phyloP scores from a whole-genome alignment of 2,797 vertebrate species.

The Brachyalestes nurse region DNA sequence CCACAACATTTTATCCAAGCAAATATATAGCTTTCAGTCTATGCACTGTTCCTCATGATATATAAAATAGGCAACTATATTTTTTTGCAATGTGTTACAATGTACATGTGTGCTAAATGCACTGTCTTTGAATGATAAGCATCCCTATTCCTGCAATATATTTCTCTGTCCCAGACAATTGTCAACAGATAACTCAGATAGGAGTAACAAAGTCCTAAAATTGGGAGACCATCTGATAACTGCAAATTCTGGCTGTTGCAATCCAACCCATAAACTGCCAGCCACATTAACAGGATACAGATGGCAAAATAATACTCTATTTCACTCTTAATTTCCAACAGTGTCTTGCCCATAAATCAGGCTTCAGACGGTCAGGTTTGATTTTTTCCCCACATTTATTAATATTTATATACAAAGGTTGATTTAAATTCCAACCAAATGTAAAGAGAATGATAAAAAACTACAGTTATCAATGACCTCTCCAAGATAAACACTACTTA shows the following conservation, averaged over 20 bases:
- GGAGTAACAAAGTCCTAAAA: slow-evolving; percentile 74
- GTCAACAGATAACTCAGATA: slow-evolving; percentile 75
- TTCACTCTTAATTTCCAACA: slow-evolving; percentile 68
- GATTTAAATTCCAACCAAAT: neutral
- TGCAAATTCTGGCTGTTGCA: slow-evolving; percentile 62
- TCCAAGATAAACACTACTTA: neutral
- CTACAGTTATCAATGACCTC: neutral
- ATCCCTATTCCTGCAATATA: slow-evolving; percentile 64
- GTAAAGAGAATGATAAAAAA: neutral
- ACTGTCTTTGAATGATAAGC: slow-evolving; percentile 20
- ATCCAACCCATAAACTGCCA: slow-evolving; percentile 63
- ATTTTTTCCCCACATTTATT: slow-evolving; percentile 2
- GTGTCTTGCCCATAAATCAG: slow-evolving; percentile 68
- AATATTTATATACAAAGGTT: neutral
- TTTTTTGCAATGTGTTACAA: no score
- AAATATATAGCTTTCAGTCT: no score
- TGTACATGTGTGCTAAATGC: no score
- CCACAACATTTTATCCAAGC: no score
- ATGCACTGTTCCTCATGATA: no score
- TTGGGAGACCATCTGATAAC: slow-evolving; percentile 72
- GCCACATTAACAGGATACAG: slow-evolving; percentile 72
- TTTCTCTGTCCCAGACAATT: slow-evolving; percentile 70
- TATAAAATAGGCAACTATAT: no score
- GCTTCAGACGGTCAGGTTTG: slow-evolving; percentile 46
- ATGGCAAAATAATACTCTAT: slow-evolving; percentile 72